Conservation (phyloP, 2,797 vertebrate genomes). For the Cossypha niveicapilla region DNA sequence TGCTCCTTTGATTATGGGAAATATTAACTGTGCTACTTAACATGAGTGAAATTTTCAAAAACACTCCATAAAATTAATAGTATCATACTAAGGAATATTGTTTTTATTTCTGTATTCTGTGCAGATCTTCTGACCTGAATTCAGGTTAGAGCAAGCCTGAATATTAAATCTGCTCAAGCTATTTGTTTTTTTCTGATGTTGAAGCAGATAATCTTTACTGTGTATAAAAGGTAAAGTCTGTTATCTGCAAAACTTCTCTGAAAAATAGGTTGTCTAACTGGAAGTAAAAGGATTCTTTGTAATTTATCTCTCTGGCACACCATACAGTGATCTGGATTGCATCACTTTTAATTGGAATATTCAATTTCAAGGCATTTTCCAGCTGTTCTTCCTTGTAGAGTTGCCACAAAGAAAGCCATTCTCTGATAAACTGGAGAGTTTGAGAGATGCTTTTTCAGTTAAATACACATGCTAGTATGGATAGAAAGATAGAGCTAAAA, state of each 20-base stretch:
- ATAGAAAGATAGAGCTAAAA: background rate
- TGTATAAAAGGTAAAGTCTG: background rate
- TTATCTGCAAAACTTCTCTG: background rate
- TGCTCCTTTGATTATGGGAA: background rate
- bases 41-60: background rate
- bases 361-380: background rate
- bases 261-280: background rate
- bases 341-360: background rate
- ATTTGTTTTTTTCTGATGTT: background rate
- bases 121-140: background rate
- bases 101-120: background rate
- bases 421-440: background rate
- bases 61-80: background rate
- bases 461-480: background rate
- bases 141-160: background rate
- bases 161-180: background rate
- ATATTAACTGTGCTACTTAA: background rate
- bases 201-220: background rate
- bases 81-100: background rate
- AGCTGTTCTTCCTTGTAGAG: background rate
- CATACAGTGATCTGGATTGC: background rate
- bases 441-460: background rate
- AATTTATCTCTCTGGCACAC: background rate
- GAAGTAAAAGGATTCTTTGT: background rate
- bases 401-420: background rate